Evolutionary conservation across 2,888 invertebrate genomes (phyloP), one percentile per base, ranked within the genome.

Genomic region (Cybosia mesomella): DNA sequence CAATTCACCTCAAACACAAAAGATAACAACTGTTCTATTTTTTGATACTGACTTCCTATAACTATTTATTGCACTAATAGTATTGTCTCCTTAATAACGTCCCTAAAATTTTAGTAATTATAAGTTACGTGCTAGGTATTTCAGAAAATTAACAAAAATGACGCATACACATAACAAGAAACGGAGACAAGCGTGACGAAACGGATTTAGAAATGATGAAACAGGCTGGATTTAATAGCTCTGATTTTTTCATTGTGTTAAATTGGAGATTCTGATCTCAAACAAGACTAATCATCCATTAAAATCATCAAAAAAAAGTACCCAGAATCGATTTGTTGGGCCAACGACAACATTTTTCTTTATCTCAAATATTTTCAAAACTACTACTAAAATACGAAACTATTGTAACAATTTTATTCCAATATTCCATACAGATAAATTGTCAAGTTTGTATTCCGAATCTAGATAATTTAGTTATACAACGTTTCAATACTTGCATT

Each of bases 141-240:
- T 59, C 24, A 39, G 9, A 24, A 18, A 39, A 18, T 59, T 36
- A 4, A 9, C 10, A 57, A 43, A 39, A 58, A 43, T 64, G 64
- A 57, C 57, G 39, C 15, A 49, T n/a, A 32, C 22, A 43, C 4
- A 24, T 9, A 54, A 64, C 57, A 28, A 43, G n/a, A 64, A 64
- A 34, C 18, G 18, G 24, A n/a, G 10, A 64, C 34, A 54, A 22
- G 10, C 11, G 53, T 55, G 24, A 39, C 55, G 61, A 61, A n/a
- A 61, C 11, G 18, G 24, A 24, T 39, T 28, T 28, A 28, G 28
- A 39, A 59, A 59, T 59, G 36, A 59, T 22, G 59, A 59, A 22
- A 59, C 22, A 22, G 24, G 9, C 13, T 22, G n/a, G 15, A 43
- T 32, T 49, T 28, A 61, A 60, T 5, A 49, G n/a, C 8, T n/a